Percentiles rank a stretch among this genome's conserved stretches.
These are phyloP conservation scores for Epinephelus moara DNA, from an alignment of 2,113 vertebrate genomes.

Conservation along the genomic window DNA sequence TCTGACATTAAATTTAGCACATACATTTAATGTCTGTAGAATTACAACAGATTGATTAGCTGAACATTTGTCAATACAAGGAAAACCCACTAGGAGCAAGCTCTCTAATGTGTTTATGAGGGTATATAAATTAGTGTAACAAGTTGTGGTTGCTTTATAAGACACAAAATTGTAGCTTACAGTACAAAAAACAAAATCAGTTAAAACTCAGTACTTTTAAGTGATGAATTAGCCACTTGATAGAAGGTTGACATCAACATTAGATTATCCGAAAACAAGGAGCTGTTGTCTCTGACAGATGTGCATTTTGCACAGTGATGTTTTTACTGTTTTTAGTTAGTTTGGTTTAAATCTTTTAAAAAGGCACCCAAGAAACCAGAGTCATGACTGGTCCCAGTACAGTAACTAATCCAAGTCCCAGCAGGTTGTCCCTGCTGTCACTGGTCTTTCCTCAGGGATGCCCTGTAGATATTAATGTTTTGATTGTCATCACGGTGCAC, in stretches of 20 bases:
- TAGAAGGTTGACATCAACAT: not conserved
- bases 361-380: not conserved
- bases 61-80: not conserved
- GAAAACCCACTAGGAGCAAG: too few relatives aligned
- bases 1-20: not conserved
- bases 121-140: not conserved
- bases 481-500: constrained; percentile 77
- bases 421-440: constrained; percentile 4
- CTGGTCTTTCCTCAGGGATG: constrained; percentile 57
- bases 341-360: not conserved
- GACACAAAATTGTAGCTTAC: not conserved
- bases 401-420: not conserved
- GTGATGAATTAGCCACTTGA: too few relatives aligned
- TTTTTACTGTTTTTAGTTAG: not conserved
- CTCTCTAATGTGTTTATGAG: not conserved
- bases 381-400: not conserved
- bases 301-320: not conserved
- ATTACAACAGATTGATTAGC: not conserved
- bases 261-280: not conserved
- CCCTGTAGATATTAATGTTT: constrained; percentile 88
- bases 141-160: not conserved
- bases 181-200: not conserved
- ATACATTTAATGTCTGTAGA: not conserved
- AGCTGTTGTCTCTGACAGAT: not conserved
- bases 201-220: not conserved